Evolutionary conservation across 1,140 invertebrate genomes (phyloP).

Genomic region (Drosophila kepulauana): DNA sequence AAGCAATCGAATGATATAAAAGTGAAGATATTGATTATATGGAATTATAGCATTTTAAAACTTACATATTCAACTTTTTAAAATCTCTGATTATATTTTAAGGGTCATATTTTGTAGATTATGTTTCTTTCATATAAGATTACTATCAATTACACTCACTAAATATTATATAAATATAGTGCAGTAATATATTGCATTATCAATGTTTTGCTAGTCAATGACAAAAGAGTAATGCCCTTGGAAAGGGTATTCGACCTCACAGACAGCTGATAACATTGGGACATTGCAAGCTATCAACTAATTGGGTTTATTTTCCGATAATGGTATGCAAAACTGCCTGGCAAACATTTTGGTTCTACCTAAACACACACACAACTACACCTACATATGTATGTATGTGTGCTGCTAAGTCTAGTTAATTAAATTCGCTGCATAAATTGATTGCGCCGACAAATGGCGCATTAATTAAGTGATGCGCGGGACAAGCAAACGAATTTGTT

Average conservation of each 20-base stretch:
- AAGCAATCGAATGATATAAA: no score
- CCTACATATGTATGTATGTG: background rate
- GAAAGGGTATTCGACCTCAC: background rate
- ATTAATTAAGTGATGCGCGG: constrained; percentile 27
- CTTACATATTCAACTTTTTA: no score
- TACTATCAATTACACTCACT: no score
- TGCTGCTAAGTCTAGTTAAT: constrained; percentile 17
- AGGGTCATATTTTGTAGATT: no score
- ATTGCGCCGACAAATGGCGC: constrained; percentile 19
- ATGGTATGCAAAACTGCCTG: constrained; percentile 9
- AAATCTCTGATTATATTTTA: no score
- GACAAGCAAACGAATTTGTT: constrained; percentile 25
- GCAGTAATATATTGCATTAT: no score
- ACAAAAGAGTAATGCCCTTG: background rate
- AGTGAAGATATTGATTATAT: no score
- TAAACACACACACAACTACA: background rate
- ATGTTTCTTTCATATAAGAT: no score
- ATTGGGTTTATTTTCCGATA: constrained; percentile 19
- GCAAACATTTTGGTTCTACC: constrained; percentile 1
- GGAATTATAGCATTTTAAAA: no score
- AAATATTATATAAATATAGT: no score
- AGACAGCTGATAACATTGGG: constrained; percentile 14
- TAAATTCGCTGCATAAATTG: constrained; percentile 15
- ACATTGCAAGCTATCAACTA: constrained; percentile 5
- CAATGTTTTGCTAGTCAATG: background rate